Evolutionary conservation across 2,113 vertebrate genomes (phyloP), one percentile per base, ranked within the genome.

Genomic region (Laterallus jamaicensis): DNA sequence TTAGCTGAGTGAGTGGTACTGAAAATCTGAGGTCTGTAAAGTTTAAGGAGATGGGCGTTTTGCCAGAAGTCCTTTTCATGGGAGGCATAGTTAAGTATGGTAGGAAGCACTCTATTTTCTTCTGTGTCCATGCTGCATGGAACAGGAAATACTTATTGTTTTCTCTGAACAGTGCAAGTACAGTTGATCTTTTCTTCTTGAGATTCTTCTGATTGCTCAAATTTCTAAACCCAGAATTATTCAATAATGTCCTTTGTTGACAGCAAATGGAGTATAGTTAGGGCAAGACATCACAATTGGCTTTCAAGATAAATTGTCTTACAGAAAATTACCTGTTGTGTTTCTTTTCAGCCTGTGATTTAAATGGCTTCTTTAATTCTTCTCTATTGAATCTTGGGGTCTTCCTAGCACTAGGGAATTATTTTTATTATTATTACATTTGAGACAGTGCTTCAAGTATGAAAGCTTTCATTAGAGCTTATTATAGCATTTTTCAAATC

Each of bases 101-200:
- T 63, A 79, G 92, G 86, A 95, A 95, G 68, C 12, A 20, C 26
- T 59, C 19, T 71, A 4, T 82, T 91, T 94, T 74, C 60, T 64
- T 69, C 67, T 71, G 26, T 47, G 37, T 47, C 60, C 29, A 9
- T 64, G n/a, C n/a, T 81, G 25, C 25, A 20, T 50, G 40, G 49
- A 90, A 70, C 47, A 92, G 86, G 94, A 96, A 91, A 52, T 86
- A 86, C 40, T 47, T 75, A 86, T 44, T 90, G 37, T 87, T 89
- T 74, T 91, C 80, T 82, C 37, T 90, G 78, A 95, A 87, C 59
- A 74, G 62, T 69, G 20, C 13, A 1, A 73, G 40, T 26, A 75
- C 66, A 94, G 68, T 96, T 86, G 84, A 49, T 92, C 68, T 58
- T 76, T 32, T 93, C 49, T 63, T 79, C 47, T 62, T 58, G 71